Evolutionary conservation across 2,113 vertebrate species (phyloP), one percentile per base, ranked within the genome.

Genomic region (Coracopsis vasa): DNA sequence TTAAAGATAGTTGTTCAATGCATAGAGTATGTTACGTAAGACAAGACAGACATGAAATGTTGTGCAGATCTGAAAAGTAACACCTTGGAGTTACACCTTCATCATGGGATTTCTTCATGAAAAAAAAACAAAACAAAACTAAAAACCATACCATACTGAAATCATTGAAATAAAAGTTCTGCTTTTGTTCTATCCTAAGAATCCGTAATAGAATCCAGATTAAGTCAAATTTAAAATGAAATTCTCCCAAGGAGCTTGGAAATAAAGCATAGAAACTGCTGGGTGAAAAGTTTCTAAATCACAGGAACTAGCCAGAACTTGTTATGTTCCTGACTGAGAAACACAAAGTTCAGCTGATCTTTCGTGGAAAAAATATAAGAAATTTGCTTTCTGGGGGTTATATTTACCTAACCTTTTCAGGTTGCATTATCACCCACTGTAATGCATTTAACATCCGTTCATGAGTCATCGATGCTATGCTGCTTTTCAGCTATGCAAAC

Each of bases 381-480:
- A 75, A 94, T 94, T 95, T 95, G 61, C 48, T 65, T 93, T 89
- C 72, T 91, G 65, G 73, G 65, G 61, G 37, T 96, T 90, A 31
- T 92, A 93, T 97, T 88, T 96, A 71, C 81, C 56, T 79, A 92
- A 35, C 35, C 77, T 86, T 93, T 93, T 72, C 82, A 90, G 51
- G 58, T 8, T 95, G 77, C 48, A 81, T 79, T 95, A 85, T 81
- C 12, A 2, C 62, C 37, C 31, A 62, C 61, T 72, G 77, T 48
- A 90, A 95, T 73, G 74, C 90, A 93, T 81, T 95, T 93, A 71
- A 86, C 88, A 89, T 89, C 64, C 86, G 90, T 93, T 86, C 86
- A 67, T 92, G 86, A 94, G 80, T 92, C 95, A 94, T 47, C 25
- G 60, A 80, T 48, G 89, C 77, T 75, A 29, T 17, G 24, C 44